A percentile compares a stretch with the other conserved stretches of the same genome.
phyloP scores from a whole-genome alignment of 2,113 vertebrate genomes.

The Suncus etruscus region DNA sequence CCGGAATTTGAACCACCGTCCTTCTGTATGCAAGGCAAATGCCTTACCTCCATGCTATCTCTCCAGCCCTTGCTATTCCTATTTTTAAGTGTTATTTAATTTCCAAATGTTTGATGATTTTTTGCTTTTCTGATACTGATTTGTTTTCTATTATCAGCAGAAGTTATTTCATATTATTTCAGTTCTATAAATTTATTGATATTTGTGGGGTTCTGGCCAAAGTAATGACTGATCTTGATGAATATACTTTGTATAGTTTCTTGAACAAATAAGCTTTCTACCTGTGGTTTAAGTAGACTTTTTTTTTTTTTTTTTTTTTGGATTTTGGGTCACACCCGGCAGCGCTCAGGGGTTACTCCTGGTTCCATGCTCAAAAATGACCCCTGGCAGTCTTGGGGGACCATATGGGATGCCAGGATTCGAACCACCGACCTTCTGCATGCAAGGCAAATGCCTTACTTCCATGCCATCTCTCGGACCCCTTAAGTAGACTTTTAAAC shows the following conservation, averaged over 20 bases:
- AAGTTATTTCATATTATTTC: background rate
- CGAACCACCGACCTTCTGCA: no score
- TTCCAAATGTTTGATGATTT: background rate
- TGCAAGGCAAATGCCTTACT: no score
- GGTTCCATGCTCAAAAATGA: no score
- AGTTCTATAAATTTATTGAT: background rate
- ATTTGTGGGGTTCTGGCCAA: slow-evolving; percentile 1
- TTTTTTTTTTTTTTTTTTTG: no score
- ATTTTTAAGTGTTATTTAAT: slow-evolving; percentile 25
- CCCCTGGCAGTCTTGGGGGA: no score
- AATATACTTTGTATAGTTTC: background rate
- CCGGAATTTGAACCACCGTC: no score
- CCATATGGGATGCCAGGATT: no score
- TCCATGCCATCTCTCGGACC: no score
- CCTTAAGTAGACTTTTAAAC: background rate
- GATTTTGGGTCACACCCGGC: no score
- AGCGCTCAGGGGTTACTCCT: no score
- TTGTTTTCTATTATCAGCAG: background rate
- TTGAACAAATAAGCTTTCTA: background rate
- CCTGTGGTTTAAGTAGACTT: background rate
- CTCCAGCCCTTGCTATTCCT: background rate
- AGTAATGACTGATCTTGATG: background rate
- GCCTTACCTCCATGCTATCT: no score
- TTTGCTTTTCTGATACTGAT: background rate
- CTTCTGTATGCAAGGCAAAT: no score